Evolutionary conservation across 2,113 vertebrate genomes (phyloP), one percentile per base, ranked within the genome.

Genomic region (Pseudorectes ferrugineus): DNA sequence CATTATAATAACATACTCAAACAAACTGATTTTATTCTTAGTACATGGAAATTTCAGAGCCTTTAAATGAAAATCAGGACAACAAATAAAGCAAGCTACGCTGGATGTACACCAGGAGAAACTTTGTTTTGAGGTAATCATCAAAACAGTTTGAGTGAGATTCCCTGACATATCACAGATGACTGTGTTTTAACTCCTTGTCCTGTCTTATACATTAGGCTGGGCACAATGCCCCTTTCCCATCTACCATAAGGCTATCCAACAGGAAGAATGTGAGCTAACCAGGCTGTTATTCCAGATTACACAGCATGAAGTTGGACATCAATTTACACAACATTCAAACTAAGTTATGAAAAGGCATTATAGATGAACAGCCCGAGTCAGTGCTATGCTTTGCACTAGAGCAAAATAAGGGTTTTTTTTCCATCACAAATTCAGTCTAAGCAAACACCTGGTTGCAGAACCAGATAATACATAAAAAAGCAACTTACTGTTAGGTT

Each of bases 401-500:
- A 68, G 11, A 59, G n/a, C 1, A 7, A 93, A 81, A n/a, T 8
- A 67, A 51, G 2, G 22, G 4, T 0, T 10, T 61, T 68, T 62
- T 72, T 21, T 14, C 68, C 49, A 75, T 61, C 36, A 78, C 20
- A 73, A 76, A 62, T 75, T 65, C 55, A 72, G 42, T 45, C 33
- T 52, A 54, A 89, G 35, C 28, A 45, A 72, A 72, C 43, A 33
- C 3, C 18, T 10, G 31, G 40, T 49, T 70, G 85, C 25, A 77
- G 55, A 92, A 82, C 5, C 21, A 85, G 57, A 46, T 1, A 82
- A 54, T 26, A 84, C 24, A 72, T 6, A 19, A 72, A 74, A 91
- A 89, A 29, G 23, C 24, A 68, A 98, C 99, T 99, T 97, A 99
- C 99, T 98, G 99, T 99, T 96, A 99, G 98, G 98, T 99, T 99